Conservation (phyloP, 2,797 vertebrate genomes). For the Valencia hispanica region DNA sequence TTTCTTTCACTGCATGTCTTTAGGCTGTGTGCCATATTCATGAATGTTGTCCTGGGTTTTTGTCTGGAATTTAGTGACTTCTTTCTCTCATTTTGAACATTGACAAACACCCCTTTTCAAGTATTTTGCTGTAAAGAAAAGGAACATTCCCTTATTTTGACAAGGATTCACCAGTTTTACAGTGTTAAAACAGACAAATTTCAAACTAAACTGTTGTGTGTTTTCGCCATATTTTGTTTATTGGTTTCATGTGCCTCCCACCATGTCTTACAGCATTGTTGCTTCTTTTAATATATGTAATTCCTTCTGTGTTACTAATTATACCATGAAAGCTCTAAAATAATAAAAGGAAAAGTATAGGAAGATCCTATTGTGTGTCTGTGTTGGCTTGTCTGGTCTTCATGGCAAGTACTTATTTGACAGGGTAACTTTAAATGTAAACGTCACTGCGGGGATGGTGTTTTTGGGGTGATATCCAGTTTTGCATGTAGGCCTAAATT, state of each 20-base stretch:
- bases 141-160: constrained; percentile 19
- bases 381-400: constrained; percentile 14
- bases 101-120: constrained; percentile 24
- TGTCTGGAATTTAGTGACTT: constrained; percentile 2
- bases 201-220: constrained; percentile 6
- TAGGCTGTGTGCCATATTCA: constrained; percentile 25
- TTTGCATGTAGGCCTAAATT: not conserved
- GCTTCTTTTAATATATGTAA: constrained; percentile 28
- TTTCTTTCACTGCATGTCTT: constrained; percentile 15
- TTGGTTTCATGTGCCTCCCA: constrained; percentile 32
- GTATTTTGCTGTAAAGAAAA: constrained; percentile 12
- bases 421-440: not conserved
- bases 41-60: constrained; percentile 30
- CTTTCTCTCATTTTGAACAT: constrained; percentile 10
- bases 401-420: not conserved
- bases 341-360: constrained; percentile 48
- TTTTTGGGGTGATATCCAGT: not conserved
- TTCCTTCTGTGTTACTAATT: constrained; percentile 27
- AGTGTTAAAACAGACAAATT: constrained; percentile 15
- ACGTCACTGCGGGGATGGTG: not conserved
- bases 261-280: constrained; percentile 29
- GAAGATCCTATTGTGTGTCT: constrained; percentile 4
- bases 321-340: constrained; percentile 23
- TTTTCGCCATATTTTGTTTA: constrained; percentile 7
- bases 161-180: constrained; percentile 4